Base-by-base conservation (phyloP, 2,888 invertebrate genomes). In the Spicauda simplicius region DNA sequence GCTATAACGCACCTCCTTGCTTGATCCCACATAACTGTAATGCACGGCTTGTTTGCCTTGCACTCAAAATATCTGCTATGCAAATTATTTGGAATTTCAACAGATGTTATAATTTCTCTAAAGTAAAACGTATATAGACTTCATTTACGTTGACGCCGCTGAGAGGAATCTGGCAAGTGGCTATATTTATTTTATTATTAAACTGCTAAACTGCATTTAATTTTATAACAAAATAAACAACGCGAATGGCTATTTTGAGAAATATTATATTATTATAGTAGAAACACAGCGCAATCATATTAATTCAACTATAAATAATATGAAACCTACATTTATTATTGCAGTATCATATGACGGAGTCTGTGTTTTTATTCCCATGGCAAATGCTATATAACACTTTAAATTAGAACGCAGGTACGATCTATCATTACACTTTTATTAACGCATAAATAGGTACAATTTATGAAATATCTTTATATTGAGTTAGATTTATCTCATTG, bases 71-170 rank as follows among this genome's bases (percentile, higher is more conserved):
- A 55, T 45, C 30, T 54, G 60, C 66, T 60, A 66, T 5, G 48
- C n/a, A 54, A 66, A 66, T 50, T 66, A 66, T 60, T 66, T 54
- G 54, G 33, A 48, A 60, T 66, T 60, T 54, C 18, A 62, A n/a
- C 16, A 48, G 25, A 25, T 25, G 25, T n/a, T 20, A 50, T 53
- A 52, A 18, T 60, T 33, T 52, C 11, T n/a, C 4, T 18, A 50
- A 50, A 50, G 11, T 60, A 48, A 5, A 41, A 33, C 11, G 30
- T 20, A 30, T 48, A 41, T 54, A 41, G 18, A 61, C 62, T 20
- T 53, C 41, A 12, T 12, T 54, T 37, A 53, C 53, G 52, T 25
- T 53, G 37, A 16, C 14, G 10, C 33, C 10, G 37, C 37, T 14
- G 20, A 33, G 19, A 37, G 48, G n/a, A 20, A 48, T 53, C 20